phyloP scores from a whole-genome alignment of 2,888 invertebrate species.

The Drosophila ochracea region DNA sequence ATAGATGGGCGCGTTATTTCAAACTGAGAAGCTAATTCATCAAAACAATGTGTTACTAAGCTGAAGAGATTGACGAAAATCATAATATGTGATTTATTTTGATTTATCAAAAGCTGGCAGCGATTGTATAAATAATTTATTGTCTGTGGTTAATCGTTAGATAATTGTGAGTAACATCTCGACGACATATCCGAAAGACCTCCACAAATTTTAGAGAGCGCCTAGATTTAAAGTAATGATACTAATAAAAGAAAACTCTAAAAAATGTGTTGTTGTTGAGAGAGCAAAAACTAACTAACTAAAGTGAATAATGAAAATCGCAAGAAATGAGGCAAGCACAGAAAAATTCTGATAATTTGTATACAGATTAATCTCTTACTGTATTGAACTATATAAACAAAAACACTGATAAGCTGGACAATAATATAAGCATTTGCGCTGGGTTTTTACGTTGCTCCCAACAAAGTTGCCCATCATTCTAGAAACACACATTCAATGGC shows the following conservation, averaged over 20 bases:
- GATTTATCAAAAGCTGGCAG: background rate
- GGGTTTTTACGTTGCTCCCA: background rate
- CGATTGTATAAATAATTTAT: background rate
- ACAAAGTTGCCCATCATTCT: background rate
- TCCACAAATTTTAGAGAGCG: background rate
- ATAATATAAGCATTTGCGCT: slow-evolving; percentile 1
- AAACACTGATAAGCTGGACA: slow-evolving; percentile 11
- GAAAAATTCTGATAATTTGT: background rate
- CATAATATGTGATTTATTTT: background rate
- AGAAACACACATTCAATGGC: slow-evolving; percentile 21
- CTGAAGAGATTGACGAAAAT: background rate
- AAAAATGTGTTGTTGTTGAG: background rate
- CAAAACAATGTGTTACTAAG: background rate
- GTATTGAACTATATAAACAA: background rate
- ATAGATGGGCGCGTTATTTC: background rate
- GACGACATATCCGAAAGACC: background rate
- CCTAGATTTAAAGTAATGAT: background rate
- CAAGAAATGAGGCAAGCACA: background rate
- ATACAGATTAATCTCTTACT: background rate
- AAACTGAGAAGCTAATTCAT: background rate
- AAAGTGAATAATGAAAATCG: no score
- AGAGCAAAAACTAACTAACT: background rate
- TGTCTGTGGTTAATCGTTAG: background rate
- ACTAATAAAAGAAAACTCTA: background rate
- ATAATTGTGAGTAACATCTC: background rate